phyloP scores from a whole-genome alignment of 2,888 invertebrate genomes.

The Eristalis tenax region DNA sequence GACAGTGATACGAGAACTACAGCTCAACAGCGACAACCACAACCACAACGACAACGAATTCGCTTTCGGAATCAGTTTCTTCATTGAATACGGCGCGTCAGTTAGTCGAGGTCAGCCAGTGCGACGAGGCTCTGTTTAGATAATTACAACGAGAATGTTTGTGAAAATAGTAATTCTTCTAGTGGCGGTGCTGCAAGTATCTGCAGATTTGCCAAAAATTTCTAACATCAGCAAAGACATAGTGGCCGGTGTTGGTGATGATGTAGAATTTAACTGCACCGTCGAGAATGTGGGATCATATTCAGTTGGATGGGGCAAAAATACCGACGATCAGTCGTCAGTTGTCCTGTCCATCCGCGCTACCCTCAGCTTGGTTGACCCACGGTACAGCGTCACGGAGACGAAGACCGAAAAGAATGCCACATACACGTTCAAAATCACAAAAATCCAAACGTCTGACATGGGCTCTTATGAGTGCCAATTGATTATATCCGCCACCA shows the following conservation, averaged over 20 bases:
- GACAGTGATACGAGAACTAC: constrained; percentile 13
- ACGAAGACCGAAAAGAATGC: constrained; percentile 75
- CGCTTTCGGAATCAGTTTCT: constrained; percentile 34
- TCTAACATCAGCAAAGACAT: constrained; percentile 77
- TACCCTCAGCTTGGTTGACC: constrained; percentile 77
- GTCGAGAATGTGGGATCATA: constrained; percentile 78
- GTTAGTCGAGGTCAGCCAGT: constrained; percentile 56
- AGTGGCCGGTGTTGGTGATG: constrained; percentile 79
- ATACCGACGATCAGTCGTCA: constrained; percentile 74
- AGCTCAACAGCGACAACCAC: constrained; percentile 26
- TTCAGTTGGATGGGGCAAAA: constrained; percentile 79
- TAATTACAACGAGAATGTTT: constrained; percentile 50
- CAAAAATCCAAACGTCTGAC: constrained; percentile 78
- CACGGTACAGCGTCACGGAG: constrained; percentile 77
- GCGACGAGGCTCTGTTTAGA: constrained; percentile 42
- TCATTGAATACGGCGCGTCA: constrained; percentile 33
- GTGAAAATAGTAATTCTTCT: constrained; percentile 51
- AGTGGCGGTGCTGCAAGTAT: constrained; percentile 49
- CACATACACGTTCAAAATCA: constrained; percentile 78
- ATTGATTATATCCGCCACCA: constrained; percentile 78
- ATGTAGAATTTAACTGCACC: constrained; percentile 79
- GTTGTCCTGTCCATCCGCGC: constrained; percentile 78
- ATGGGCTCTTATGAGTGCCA: constrained; percentile 80
- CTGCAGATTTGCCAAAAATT: constrained; percentile 75
- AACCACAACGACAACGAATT: constrained; percentile 45